Conservation (phyloP, 1,140 invertebrate species). For the Triops longicaudatus region DNA sequence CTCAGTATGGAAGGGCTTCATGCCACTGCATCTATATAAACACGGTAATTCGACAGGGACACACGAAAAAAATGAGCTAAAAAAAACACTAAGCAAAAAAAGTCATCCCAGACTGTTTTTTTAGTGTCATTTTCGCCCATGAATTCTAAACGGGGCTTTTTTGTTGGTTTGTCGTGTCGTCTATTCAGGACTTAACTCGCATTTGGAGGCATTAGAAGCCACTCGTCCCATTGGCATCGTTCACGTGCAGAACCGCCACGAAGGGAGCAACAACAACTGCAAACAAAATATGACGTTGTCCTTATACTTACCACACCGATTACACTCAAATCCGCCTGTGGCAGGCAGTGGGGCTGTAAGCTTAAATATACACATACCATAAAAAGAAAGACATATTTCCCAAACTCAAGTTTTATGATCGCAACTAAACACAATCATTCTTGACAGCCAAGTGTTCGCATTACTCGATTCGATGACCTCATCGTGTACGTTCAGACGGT, state of each 20-base stretch:
- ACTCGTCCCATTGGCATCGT: conserved; percentile 36
- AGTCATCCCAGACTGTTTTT: not conserved
- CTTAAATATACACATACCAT: conserved; percentile 18
- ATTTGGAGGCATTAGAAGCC: conserved; percentile 36
- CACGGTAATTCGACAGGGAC: conserved; percentile 31
- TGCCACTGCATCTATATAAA: conserved; percentile 37
- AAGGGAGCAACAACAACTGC: conserved; percentile 32
- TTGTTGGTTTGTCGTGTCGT: not conserved
- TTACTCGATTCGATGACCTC: conserved; percentile 34
- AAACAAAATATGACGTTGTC: conserved; percentile 35
- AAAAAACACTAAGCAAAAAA: not conserved
- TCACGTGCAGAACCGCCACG: conserved; percentile 31
- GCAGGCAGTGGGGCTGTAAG: conserved; percentile 34
- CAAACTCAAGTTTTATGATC: not conserved
- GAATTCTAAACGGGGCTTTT: not conserved
- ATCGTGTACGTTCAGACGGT: conserved; percentile 36
- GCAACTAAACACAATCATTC: conserved; percentile 19
- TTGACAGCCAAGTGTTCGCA: conserved; percentile 33
- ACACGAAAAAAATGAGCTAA: not conserved
- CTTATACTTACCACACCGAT: conserved; percentile 34
- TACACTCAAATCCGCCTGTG: conserved; percentile 35
- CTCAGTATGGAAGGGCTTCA: conserved; percentile 36
- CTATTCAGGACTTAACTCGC: conserved; percentile 34
- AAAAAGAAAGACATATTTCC: not conserved
- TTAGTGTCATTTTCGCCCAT: not conserved